Base-by-base conservation (phyloP, 2,113 vertebrate species). In the Strigops habroptila region DNA sequence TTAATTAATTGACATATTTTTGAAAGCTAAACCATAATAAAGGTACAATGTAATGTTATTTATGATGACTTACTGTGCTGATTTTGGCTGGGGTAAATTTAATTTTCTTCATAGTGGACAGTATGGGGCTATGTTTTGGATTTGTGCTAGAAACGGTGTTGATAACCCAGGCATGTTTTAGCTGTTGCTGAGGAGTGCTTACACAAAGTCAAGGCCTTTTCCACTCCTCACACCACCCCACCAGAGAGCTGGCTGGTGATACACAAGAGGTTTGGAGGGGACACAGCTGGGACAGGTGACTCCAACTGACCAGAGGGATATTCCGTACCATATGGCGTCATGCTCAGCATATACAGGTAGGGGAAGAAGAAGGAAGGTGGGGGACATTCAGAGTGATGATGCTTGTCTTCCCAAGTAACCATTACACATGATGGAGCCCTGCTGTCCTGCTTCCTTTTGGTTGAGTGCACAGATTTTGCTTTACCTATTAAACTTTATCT, bases 331-430 rank as follows among this genome's bases (percentile, higher is more conserved):
- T 60, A 35, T 35, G 57, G 22, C 24, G 4, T 27, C 17, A 18
- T 60, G 11, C 7, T 52, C 37, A 39, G 44, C 12, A 18, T 23
- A 23, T 12, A 52, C 31, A 41, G 39, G 7, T 31, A n/a, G 4
- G 30, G 39, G 11, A 67, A 65, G 43, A 48, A 64, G 22, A 57
- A 31, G 28, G 12, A 86, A 80, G 3, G 14, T 15, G 7, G 17
- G 2, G 15, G 12, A 27, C 19, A 22, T 48, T 74, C 3, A 2
- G 44, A 59, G 11, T 25, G 33, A 22, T 12, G 19, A 7, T 0
- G 1, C 52, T 60, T 80, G 9, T 46, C 30, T 74, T 67, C 30
- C 37, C 21, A 53, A 48, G 14, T 52, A 3, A 18, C 16, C 51
- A 8, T 43, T 52, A 8, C 12, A 14, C 1, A 1, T 60, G 75